Evolutionary conservation across 2,888 invertebrate species (phyloP), one percentile per base, ranked within the genome.

Genomic region (Phorcus lineatus): DNA sequence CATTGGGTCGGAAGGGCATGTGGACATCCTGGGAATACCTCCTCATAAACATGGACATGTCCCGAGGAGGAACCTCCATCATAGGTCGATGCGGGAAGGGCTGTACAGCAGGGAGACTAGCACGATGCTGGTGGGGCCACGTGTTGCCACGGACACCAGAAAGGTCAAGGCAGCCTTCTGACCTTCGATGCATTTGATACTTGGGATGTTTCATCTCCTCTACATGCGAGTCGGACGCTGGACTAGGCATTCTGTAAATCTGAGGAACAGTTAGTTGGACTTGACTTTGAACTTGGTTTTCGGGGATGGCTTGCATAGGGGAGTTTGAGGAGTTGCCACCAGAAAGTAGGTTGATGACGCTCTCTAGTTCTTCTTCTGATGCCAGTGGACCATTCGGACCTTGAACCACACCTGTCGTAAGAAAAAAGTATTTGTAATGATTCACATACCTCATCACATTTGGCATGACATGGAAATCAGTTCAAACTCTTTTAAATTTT

Each of bases 321-420:
- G 84, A 78, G 74, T 74, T 83, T 9, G 79, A 76, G 0, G 80
- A 79, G 75, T 78, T 81, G 6, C 83, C 80, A 9, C 86, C 86
- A 16, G 91, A 91, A 78, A 92, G 82, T 7, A 92, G 86, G 82
- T 90, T 90, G 74, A 92, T 91, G 28, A 92, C 91, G 83, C 88
- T 90, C 83, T 92, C 91, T 54, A 92, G 82, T 75, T 91, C 91
- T 83, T 92, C 91, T 77, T 91, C 90, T 9, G 90, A 87, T 6
- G 90, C 91, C 19, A 90, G 81, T 28, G 54, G 80, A 62, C 66
- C 52, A 4, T 70, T 40, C 36, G 36, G 31, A 17, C 36, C 36
- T 36, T 70, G 31, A 17, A 70, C 36, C 19, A 70, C 3, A 1
- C 76, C 76, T 55, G 55, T 22, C 7, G n/a, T 57, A 9, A 57